Evolutionary conservation across 2,113 vertebrate genomes (phyloP), one percentile per base, ranked within the genome.

Genomic region (Carassius auratus): DNA sequence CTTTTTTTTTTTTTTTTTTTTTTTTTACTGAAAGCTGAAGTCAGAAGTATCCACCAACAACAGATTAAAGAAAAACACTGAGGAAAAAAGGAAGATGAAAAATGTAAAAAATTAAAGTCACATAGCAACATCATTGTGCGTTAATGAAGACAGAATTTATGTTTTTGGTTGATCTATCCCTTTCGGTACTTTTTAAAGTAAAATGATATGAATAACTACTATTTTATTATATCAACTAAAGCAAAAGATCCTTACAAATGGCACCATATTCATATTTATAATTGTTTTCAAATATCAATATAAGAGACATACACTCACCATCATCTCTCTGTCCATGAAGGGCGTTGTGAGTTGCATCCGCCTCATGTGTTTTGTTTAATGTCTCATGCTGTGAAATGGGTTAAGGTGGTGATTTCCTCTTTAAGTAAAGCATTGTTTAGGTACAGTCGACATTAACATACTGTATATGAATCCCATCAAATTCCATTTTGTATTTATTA

Each of bases 361-460:
- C 36, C 76, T 79, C 19, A n/a, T 61, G 23, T 76, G 33, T 17
- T 76, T 33, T 33, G 8, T 8, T 19, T 6, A 75, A 75, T 50
- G 73, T 50, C 12, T 50, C n/a, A 26, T 75, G 2, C 5, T 68
- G 23, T 64, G 45, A 75, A 52, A 33, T 10, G 30, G 59, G 21
- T 62, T 57, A 10, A n/a, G 76, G 30, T 23, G 17, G 4, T 1
- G 14, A 79, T 78, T 85, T 85, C 48, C 76, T 79, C 75, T 50
- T 38, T 42, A 36, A 52, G 73, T 75, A 26, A 26, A 48, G n/a
- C n/a, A 15, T 14, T 4, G 50, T 3, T 21, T 42, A n/a, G n/a
- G 45, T 26, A 4, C 42, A 8, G 12, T 75, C 14, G 10, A 50
- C 15, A 73, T 8, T 9, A 12, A 42, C 33, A 48, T 4, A 26